These are phyloP conservation scores for Mythimna pallens DNA, from an alignment of 2,888 invertebrate species.

Conservation along the genomic window DNA sequence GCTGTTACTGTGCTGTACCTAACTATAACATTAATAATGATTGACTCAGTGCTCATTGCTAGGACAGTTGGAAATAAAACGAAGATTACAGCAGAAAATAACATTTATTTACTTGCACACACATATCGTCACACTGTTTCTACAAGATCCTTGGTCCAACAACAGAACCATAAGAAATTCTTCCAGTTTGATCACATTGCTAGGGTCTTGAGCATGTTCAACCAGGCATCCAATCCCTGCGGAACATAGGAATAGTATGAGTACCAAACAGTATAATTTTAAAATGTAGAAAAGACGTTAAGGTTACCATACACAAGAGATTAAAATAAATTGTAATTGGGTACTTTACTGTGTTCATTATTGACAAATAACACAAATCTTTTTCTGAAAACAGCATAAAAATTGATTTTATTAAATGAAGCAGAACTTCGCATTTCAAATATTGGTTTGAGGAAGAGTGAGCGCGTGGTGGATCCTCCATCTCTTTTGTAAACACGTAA, in stretches of 20 bases:
- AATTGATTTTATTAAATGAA: no score
- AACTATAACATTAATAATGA: no score
- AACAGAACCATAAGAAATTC: slow-evolving; percentile 20
- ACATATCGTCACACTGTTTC: slow-evolving; percentile 3
- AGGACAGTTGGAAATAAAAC: background rate
- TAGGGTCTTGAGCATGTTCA: slow-evolving; percentile 56
- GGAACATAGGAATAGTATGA: slow-evolving; percentile 59
- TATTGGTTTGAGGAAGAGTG: no score
- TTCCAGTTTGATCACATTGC: slow-evolving; percentile 33
- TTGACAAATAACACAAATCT: no score
- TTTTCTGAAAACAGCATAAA: no score
- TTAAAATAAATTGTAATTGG: slow-evolving; percentile 3
- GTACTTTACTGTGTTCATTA: no score
- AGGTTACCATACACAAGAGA: slow-evolving; percentile 35
- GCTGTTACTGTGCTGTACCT: no score
- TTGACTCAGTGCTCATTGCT: background rate
- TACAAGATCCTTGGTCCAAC: slow-evolving; percentile 13
- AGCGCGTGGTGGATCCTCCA: no score
- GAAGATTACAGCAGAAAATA: background rate
- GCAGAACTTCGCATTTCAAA: no score
- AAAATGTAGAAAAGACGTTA: slow-evolving; percentile 24
- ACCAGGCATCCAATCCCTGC: slow-evolving; percentile 69
- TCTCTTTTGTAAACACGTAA: no score
- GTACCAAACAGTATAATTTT: slow-evolving; percentile 22
- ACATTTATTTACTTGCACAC: slow-evolving; percentile 16